Conservation (phyloP, 2,113 vertebrate genomes). For the Ciconia stormi region DNA sequence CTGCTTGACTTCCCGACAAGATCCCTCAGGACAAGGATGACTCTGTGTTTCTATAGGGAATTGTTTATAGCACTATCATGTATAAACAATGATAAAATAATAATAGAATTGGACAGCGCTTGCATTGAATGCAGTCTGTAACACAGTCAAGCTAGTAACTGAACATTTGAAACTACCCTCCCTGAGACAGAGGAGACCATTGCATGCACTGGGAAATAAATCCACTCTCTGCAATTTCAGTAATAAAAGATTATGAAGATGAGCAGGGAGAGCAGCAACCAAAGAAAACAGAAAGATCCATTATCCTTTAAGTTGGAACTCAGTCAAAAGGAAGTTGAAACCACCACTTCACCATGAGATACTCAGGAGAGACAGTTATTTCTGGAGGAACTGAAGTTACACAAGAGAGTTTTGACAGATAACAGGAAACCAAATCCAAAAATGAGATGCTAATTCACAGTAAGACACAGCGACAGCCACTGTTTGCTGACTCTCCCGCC, state of each 20-base stretch:
- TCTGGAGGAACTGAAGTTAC: constrained; percentile 57
- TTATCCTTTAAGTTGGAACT: constrained; percentile 36
- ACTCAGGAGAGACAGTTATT: constrained; percentile 41
- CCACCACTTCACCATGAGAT: neutral
- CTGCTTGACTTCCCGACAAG: neutral
- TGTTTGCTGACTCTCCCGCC: neutral
- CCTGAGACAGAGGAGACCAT: neutral
- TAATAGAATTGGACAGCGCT: neutral
- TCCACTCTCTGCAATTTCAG: neutral
- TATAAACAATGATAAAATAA: neutral
- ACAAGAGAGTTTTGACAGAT: constrained; percentile 50
- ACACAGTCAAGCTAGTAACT: neutral
- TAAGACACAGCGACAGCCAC: neutral
- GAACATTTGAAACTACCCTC: neutral
- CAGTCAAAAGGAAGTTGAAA: constrained; percentile 49
- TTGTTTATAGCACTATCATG: neutral
- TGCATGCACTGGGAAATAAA: neutral
- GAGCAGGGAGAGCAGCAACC: neutral
- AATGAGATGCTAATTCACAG: constrained; percentile 57
- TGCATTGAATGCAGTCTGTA: neutral
- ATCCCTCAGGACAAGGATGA: neutral
- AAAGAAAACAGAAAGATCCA: constrained; percentile 37
- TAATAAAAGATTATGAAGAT: constrained; percentile 29
- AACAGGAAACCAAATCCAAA: constrained; percentile 46
- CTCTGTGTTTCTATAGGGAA: neutral